phyloP scores from a whole-genome alignment of 2,888 invertebrate species.

The Epinotia ramella region DNA sequence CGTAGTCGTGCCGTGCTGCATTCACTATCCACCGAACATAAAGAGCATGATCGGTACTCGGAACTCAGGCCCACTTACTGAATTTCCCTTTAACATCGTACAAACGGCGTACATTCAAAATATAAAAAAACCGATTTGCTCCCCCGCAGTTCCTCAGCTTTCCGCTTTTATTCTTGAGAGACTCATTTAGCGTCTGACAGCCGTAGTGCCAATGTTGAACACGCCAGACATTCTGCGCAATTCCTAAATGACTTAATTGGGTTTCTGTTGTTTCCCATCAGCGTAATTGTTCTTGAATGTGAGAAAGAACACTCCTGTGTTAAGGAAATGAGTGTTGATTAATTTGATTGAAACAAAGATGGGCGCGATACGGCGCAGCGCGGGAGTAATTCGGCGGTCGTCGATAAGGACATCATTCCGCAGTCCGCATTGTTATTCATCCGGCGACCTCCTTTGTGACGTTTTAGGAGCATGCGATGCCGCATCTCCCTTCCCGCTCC shows the following conservation, averaged over 20 bases:
- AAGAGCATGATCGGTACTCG: not conserved
- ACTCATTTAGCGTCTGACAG: not conserved
- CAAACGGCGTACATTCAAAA: not conserved
- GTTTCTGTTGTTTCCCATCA: slow-evolving; percentile 30
- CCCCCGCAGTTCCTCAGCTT: not conserved
- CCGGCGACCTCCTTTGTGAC: slow-evolving; percentile 81
- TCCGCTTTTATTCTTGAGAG: slow-evolving; percentile 5
- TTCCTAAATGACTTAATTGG: slow-evolving; percentile 19
- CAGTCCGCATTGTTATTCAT: slow-evolving; percentile 85
- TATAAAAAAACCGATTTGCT: not conserved
- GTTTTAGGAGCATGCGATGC: slow-evolving; percentile 78
- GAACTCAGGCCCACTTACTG: not conserved
- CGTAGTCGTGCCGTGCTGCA: slow-evolving; percentile 12
- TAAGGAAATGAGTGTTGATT: slow-evolving; percentile 31
- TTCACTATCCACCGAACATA: slow-evolving; percentile 9
- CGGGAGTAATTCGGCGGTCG: slow-evolving; percentile 44
- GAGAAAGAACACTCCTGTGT: slow-evolving; percentile 16
- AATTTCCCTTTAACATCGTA: not conserved
- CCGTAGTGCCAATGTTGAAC: not conserved
- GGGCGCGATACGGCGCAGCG: slow-evolving; percentile 34
- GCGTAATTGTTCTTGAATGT: slow-evolving; percentile 31
- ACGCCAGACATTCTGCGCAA: slow-evolving; percentile 13
- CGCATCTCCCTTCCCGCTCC: slow-evolving; percentile 72
- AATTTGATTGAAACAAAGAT: slow-evolving; percentile 41
- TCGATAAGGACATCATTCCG: slow-evolving; percentile 80